phyloP scores from a whole-genome alignment of 2,888 invertebrate genomes.

The Mellilla xanthometata region DNA sequence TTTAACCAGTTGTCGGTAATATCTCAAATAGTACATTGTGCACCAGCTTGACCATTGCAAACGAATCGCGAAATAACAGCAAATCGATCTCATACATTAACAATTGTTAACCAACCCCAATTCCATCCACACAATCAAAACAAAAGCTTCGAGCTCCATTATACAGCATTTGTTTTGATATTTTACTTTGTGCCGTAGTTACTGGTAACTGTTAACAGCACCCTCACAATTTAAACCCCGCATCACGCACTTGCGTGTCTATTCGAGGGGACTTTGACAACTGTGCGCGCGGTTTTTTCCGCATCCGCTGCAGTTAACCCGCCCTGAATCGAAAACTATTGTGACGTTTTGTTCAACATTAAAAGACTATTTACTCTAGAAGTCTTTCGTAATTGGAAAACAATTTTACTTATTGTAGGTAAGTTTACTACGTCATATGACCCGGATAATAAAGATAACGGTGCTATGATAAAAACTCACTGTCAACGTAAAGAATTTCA shows the following conservation, averaged over 20 bases:
- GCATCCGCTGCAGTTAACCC: slow-evolving; percentile 49
- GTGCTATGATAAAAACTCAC: no score
- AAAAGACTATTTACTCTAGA: neutral
- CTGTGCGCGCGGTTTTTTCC: slow-evolving; percentile 25
- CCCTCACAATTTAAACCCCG: slow-evolving; percentile 31
- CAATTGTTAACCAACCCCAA: slow-evolving; percentile 19
- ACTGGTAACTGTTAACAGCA: slow-evolving; percentile 31
- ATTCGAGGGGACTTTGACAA: slow-evolving; percentile 28
- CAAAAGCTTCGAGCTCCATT: slow-evolving; percentile 25
- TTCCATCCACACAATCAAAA: slow-evolving; percentile 13
- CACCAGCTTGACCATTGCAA: neutral
- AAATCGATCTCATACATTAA: slow-evolving; percentile 19
- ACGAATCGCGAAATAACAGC: slow-evolving; percentile 10
- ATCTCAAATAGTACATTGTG: no score
- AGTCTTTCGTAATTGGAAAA: no score
- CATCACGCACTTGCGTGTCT: slow-evolving; percentile 34
- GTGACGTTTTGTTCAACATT: neutral
- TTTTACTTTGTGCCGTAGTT: slow-evolving; percentile 30
- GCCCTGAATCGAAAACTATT: slow-evolving; percentile 20
- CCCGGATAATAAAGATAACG: no score
- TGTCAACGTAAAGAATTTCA: no score
- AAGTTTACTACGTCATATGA: no score
- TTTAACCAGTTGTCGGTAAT: no score
- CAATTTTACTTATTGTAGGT: no score
- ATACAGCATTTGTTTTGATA: slow-evolving; percentile 32